Evolutionary conservation across 2,888 invertebrate species (phyloP).

Genomic region (Microplitis deprimator): DNA sequence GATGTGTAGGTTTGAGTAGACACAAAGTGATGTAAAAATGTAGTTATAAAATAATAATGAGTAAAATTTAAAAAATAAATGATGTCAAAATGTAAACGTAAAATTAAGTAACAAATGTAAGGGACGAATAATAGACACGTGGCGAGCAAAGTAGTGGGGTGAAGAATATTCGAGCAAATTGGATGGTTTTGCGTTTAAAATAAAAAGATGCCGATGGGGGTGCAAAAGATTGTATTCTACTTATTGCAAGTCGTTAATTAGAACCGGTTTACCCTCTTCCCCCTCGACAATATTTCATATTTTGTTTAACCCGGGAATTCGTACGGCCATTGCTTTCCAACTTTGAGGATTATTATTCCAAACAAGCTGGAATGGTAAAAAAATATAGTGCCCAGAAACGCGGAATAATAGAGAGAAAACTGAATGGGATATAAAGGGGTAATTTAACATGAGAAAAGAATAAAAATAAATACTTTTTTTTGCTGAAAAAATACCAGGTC

Average conservation of each 20-base stretch:
- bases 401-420: conserved; percentile 11
- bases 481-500: conserved; percentile 13
- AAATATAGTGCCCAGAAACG: conserved; percentile 9
- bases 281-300: not conserved
- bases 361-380: conserved; percentile 15
- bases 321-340: conserved; percentile 27
- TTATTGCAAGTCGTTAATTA: conserved; percentile 29
- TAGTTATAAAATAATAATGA: not conserved
- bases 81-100: conserved; percentile 11
- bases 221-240: conserved; percentile 11
- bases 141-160: conserved; percentile 25
- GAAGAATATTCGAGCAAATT: conserved; percentile 33
- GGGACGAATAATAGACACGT: conserved; percentile 33
- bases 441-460: conserved; percentile 1
- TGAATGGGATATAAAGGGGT: not conserved
- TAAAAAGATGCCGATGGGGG: conserved; percentile 5
- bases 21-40: not conserved
- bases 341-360: conserved; percentile 30
- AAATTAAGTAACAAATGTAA: conserved; percentile 12
- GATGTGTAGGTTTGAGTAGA: not conserved
- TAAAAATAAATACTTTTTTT: not conserved
- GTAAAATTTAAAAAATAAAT: conserved; percentile 3
- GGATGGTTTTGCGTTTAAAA: not conserved
- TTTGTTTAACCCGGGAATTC: not conserved
- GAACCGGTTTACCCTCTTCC: conserved; percentile 32